Percentiles rank a stretch among this genome's conserved stretches.
These are phyloP conservation scores for Pelobates cultripes DNA, from an alignment of 2,797 vertebrate genomes.

Conservation along the genomic window DNA sequence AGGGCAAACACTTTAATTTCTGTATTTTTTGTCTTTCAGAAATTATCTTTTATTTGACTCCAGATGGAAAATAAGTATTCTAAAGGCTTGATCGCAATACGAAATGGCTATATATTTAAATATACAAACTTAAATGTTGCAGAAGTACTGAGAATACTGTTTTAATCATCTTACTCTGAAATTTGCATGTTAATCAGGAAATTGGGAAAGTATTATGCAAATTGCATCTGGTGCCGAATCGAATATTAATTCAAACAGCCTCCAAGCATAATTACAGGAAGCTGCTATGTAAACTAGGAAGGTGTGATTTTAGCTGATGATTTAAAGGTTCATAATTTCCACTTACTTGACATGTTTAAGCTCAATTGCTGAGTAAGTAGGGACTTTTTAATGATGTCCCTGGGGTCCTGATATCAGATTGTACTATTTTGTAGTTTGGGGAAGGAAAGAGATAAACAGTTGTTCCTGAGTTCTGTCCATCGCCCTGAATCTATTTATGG, in stretches of 20 bases:
- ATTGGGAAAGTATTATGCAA: slow-evolving; percentile 72
- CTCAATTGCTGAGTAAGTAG: slow-evolving; percentile 40
- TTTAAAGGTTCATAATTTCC: slow-evolving; percentile 45
- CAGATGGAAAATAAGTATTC: background rate
- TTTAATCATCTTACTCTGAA: slow-evolving; percentile 56
- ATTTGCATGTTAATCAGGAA: slow-evolving; percentile 71
- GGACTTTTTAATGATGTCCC: slow-evolving; percentile 42
- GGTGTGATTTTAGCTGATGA: slow-evolving; percentile 42
- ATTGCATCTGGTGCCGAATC: slow-evolving; percentile 65
- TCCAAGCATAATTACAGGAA: slow-evolving; percentile 64
- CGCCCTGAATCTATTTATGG: slow-evolving; percentile 11
- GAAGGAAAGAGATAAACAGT: slow-evolving; percentile 17
- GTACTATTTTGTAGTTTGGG: slow-evolving; percentile 8
- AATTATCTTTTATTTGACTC: background rate
- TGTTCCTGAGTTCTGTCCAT: background rate
- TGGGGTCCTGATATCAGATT: slow-evolving; percentile 36
- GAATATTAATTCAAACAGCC: slow-evolving; percentile 68
- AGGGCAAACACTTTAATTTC: background rate
- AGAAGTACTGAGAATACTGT: slow-evolving; percentile 43
- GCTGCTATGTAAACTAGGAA: slow-evolving; percentile 54
- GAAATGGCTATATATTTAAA: background rate
- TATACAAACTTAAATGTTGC: slow-evolving; percentile 38
- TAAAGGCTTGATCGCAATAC: background rate
- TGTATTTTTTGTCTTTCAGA: background rate
- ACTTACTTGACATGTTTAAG: slow-evolving; percentile 14